phyloP scores from a whole-genome alignment of 2,113 vertebrate species.

The Hiodon alosoides region DNA sequence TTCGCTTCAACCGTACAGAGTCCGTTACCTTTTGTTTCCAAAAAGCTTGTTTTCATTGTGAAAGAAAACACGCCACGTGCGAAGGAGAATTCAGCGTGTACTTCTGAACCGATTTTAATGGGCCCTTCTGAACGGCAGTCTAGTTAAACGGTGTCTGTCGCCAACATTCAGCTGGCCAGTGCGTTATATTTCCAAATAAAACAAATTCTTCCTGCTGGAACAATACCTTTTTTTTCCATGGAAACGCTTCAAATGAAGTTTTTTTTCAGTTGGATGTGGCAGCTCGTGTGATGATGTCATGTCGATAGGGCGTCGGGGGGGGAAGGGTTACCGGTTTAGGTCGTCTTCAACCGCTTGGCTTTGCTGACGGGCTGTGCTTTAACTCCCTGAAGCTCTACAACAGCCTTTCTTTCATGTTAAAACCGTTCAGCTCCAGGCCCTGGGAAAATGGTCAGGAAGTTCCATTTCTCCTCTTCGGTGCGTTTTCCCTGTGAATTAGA shows the following conservation, averaged over 20 bases:
- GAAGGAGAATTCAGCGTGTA: slow-evolving; percentile 9
- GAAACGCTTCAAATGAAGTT: not conserved
- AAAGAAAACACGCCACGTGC: not conserved
- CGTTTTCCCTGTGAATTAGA: too few species aligned
- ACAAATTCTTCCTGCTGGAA: not conserved
- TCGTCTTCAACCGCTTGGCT: not conserved
- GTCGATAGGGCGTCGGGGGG: not conserved
- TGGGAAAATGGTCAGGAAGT: not conserved
- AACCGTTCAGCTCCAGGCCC: not conserved
- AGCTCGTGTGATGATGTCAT: slow-evolving; percentile 16
- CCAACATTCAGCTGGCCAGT: slow-evolving; percentile 14
- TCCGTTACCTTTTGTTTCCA: not conserved
- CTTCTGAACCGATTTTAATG: slow-evolving; percentile 13
- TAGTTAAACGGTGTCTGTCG: not conserved
- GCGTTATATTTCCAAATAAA: slow-evolving; percentile 17
- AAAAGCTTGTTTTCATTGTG: not conserved
- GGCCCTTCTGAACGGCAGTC: slow-evolving; percentile 16
- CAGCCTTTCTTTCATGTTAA: not conserved
- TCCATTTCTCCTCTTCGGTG: too few species aligned
- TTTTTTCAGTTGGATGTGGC: not conserved
- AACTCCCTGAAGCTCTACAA: not conserved
- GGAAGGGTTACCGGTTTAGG: not conserved
- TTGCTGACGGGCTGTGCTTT: not conserved
- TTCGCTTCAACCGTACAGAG: not conserved
- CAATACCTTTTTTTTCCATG: slow-evolving; percentile 9